Evolutionary conservation across 2,113 vertebrate species (phyloP), one percentile per base, ranked within the genome.

Genomic region (Hucho hucho): DNA sequence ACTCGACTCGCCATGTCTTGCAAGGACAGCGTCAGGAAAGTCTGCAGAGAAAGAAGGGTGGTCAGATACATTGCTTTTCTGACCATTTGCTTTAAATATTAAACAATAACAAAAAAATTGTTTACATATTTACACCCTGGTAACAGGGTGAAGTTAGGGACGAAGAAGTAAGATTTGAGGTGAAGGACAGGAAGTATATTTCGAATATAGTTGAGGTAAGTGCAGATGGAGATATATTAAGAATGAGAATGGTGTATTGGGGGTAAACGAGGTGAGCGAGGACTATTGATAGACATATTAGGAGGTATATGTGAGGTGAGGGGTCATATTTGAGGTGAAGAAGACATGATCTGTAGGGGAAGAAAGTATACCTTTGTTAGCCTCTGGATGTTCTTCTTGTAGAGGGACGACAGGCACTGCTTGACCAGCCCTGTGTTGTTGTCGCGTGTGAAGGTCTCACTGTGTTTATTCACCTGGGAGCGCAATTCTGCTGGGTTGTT

Each of bases 1-100:
- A 99, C 98, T 84, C 98, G 92, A 93, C 97, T 98, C 6, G 98
- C 97, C 98, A 99, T 99, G 89, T 99, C 98, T 98, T 99, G 97
- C 92, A 99, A 93, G 2, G 98, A 99, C 79, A 99, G 90, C 0
- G 98, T 99, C 92, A 99, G 92, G 90, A 99, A 99, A 0, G 98
- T 99, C 98, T 99, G 93, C 73, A 70, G n/a, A 16, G 43, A 28
- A n/a, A 43, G 65, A 32, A 22, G 0, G 14, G 5, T 68, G 14
- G 43, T 47, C 16, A 22, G 68, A 70, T 59, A 16, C 16, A 67
- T 16, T 20, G 28, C 6, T 18, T 53, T 14, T 28, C 1, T 28
- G 20, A 70, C 37, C 12, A 29, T 14, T 20, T 6, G 20, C 37
- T 43, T 43, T 37, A 37, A 37, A 37, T 37, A 2, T 7, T 37